phyloP scores from a whole-genome alignment of 2,113 vertebrate species.

The Bufo bufo region DNA sequence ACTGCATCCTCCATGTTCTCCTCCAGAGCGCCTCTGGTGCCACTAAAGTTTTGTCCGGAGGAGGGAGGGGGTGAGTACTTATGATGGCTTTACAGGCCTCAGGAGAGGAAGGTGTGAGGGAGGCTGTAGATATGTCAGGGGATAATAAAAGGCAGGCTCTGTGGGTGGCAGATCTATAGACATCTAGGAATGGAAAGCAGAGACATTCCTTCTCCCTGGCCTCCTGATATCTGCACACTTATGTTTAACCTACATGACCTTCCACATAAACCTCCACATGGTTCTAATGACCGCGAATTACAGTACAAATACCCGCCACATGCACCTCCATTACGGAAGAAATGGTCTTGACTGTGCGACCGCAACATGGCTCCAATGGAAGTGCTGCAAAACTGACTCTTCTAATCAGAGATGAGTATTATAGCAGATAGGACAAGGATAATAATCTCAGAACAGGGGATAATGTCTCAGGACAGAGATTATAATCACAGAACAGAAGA shows the following conservation, averaged over 20 bases:
- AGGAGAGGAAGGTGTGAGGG: conserved; percentile 20
- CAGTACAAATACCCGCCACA: conserved; percentile 1
- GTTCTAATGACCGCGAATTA: conserved; percentile 27
- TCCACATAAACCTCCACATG: neutral
- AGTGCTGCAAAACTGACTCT: neutral
- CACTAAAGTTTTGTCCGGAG: neutral
- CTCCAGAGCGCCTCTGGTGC: neutral
- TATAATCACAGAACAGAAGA: too few species aligned
- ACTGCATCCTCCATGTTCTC: neutral
- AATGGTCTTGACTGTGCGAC: neutral
- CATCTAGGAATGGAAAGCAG: conserved; percentile 16
- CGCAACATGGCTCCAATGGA: too few species aligned
- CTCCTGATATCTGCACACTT: conserved; percentile 1
- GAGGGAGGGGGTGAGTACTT: neutral
- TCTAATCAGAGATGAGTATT: neutral
- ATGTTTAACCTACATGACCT: conserved; percentile 14
- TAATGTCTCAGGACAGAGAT: too few species aligned
- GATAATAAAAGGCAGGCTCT: conserved; percentile 36
- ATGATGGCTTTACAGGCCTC: conserved; percentile 29
- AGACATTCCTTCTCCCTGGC: neutral
- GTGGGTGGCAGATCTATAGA: conserved; percentile 35
- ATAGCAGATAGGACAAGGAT: neutral
- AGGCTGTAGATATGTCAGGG: conserved; percentile 30
- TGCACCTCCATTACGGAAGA: neutral
- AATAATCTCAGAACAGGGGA: neutral